Evolutionary conservation across 2,113 vertebrate genomes (phyloP).

Genomic region (Sceloporus tristichus): DNA sequence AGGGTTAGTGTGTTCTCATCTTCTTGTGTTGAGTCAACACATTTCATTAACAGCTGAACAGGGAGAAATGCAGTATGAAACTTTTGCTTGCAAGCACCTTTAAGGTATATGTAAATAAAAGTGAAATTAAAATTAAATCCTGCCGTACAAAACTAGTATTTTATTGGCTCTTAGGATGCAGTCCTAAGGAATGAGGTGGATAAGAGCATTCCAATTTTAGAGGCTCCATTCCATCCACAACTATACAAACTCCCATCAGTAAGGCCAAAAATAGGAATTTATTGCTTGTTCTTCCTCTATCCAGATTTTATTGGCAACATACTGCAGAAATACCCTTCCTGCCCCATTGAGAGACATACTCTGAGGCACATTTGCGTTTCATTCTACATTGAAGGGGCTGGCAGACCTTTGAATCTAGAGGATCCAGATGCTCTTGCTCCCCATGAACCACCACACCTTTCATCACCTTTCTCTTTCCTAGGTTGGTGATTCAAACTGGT

Average conservation of each 20-base stretch:
- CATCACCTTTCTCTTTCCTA: background rate
- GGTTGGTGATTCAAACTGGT: background rate
- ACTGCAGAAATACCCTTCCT: background rate
- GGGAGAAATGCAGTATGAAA: background rate
- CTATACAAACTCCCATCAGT: background rate
- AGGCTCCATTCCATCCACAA: no score
- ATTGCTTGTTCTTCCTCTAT: background rate
- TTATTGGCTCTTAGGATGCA: background rate
- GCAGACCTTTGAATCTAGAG: background rate
- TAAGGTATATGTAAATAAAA: slow-evolving; percentile 32
- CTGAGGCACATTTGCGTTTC: background rate
- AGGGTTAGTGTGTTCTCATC: no score
- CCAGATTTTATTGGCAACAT: background rate
- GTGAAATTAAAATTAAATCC: slow-evolving; percentile 46
- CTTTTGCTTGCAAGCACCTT: background rate
- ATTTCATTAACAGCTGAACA: no score
- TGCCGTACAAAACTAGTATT: slow-evolving; percentile 16
- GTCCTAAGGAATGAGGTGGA: background rate
- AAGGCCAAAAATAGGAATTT: background rate
- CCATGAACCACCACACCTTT: no score
- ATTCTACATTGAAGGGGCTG: background rate
- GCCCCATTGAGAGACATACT: background rate
- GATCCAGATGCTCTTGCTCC: background rate
- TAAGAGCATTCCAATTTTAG: background rate
- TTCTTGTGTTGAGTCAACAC: no score